Base-by-base conservation (phyloP, 2,888 invertebrate genomes). In the Tiliacea citrago region DNA sequence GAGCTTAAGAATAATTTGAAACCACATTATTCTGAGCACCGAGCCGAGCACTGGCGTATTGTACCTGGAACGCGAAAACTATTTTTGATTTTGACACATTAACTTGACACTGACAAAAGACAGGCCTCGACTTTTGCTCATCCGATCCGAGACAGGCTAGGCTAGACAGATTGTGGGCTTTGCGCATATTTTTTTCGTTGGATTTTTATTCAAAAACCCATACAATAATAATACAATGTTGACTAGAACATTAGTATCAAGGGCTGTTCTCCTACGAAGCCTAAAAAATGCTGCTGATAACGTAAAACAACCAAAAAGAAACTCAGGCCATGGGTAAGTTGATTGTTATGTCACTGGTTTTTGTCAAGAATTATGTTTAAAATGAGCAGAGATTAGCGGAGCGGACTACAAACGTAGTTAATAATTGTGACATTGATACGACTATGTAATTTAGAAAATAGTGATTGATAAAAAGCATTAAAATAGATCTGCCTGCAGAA, bases 301-400 rank as follows among this genome's bases (percentile, higher is more conserved):
- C 82, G 68, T 92, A 63, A 95, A 95, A 83, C 94, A 93, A 88
- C 68, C 90, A 6, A 93, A 92, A 89, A 92, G 96, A 86, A 94
- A 95, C 81, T 81, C 93, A 45, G 93, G 95, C 65, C 95, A 96
- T 90, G 96, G 96, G 96, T 96, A 90, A 90, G 94, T 86, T 61
- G 69, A 70, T 79, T 92, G 92, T 95, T 95, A 95, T 95, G 95
- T 95, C 95, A 95, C 89, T 84, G 63, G 57, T 47, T 55, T 75
- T 69, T 51, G 47, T 57, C 29, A 24, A 53, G 49, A 35, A 57
- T 2, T 55, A 68, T 5, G 18, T 51, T 18, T 35, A 6, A 1
- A 78, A 12, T 51, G 16, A 77, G 18, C 24, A n/a, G n/a, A n/a
- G n/a, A n/a, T n/a, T n/a, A n/a, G n/a, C n/a, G n/a, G n/a, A n/a